A percentile compares a stretch with the other conserved stretches of the same genome.
Conservation (phyloP, 2,113 vertebrate genomes). For the Alligator mississippiensis region DNA sequence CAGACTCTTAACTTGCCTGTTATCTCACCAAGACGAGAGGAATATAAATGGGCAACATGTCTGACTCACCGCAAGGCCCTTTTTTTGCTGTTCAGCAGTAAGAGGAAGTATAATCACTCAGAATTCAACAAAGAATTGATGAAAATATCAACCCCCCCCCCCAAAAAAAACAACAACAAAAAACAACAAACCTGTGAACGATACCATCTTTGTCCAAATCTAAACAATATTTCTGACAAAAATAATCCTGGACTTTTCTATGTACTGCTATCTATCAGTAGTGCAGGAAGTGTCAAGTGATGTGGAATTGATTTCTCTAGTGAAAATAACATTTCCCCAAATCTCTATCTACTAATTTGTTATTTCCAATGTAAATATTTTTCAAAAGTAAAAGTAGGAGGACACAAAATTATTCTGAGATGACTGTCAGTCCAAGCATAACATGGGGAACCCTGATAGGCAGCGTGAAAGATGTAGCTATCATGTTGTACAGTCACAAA, state of each 20-base stretch:
- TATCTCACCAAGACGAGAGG: neutral
- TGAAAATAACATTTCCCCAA: neutral
- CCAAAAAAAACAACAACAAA: neutral
- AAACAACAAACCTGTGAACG: neutral
- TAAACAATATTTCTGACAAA: neutral
- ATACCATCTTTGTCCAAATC: neutral
- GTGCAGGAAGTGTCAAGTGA: neutral
- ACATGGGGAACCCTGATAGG: neutral
- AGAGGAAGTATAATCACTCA: neutral
- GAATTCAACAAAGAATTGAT: neutral
- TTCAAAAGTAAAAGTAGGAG: neutral
- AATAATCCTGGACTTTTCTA: neutral
- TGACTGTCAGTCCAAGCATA: neutral
- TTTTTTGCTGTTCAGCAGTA: neutral
- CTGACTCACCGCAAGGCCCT: neutral
- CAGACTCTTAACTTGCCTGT: neutral
- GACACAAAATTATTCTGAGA: neutral
- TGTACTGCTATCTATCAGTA: neutral
- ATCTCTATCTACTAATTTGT: neutral
- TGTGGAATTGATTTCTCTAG: neutral
- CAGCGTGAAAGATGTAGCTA: neutral
- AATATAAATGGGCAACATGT: neutral
- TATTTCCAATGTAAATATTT: neutral
- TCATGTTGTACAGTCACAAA: neutral
- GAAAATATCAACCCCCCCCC: neutral